A percentile compares a stretch with the other conserved stretches of the same genome.
phyloP scores from a whole-genome alignment of 2,113 vertebrate species.

The Litocranius walleri region DNA sequence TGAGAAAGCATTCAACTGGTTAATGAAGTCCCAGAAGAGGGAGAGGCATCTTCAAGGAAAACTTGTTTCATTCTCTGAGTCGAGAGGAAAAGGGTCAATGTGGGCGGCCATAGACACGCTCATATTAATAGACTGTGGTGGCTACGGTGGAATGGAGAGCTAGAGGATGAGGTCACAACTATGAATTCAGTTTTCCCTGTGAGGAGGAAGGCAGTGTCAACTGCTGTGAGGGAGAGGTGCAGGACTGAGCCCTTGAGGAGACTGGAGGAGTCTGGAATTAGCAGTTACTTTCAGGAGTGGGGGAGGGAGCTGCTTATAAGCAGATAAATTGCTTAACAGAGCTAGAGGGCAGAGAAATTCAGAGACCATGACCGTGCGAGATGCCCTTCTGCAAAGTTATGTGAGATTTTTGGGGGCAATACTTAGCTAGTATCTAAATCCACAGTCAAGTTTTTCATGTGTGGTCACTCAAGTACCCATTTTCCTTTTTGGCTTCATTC shows the following conservation, averaged over 20 bases:
- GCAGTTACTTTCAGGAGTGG: not conserved
- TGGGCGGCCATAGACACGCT: not conserved
- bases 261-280: not conserved
- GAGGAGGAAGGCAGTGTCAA: not conserved
- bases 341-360: not conserved
- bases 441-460: not conserved
- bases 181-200: not conserved
- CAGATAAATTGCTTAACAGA: not conserved
- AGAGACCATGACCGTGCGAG: not conserved
- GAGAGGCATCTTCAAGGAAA: not conserved
- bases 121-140: not conserved
- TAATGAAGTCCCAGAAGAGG: not conserved
- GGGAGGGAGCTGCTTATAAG: not conserved
- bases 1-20: not conserved
- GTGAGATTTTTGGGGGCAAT: not conserved
- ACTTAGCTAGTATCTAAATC: not conserved
- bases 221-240: not conserved
- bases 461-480: not conserved
- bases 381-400: not conserved
- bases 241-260: not conserved
- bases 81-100: not conserved
- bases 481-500: slow-evolving; percentile 5
- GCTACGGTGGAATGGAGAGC: not conserved
- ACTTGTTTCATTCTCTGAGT: not conserved
- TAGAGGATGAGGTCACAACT: not conserved